These are phyloP conservation scores for Halyomorpha halys DNA, from an alignment of 1,140 invertebrate species.

Conservation along the genomic window DNA sequence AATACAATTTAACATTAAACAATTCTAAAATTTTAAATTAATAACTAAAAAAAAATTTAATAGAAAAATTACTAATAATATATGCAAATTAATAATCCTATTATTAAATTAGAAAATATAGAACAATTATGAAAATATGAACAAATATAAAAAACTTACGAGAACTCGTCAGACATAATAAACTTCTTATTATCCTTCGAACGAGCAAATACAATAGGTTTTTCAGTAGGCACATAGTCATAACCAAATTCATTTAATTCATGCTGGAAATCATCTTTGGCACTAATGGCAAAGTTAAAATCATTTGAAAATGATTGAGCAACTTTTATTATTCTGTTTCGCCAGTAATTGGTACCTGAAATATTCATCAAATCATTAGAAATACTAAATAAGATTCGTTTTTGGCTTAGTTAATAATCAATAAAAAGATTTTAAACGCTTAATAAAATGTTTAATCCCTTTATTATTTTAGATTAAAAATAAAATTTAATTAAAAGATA, in stretches of 20 bases:
- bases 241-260: conserved; percentile 91
- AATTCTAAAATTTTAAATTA: neutral
- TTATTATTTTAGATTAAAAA: no score
- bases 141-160: conserved; percentile 43
- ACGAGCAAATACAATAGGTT: conserved; percentile 75
- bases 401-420: neutral
- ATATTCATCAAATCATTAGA: conserved; percentile 16
- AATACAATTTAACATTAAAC: no score
- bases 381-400: neutral
- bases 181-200: conserved; percentile 81
- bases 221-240: conserved; percentile 75
- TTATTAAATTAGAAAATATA: no score
- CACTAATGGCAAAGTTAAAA: conserved; percentile 79
- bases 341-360: conserved; percentile 95
- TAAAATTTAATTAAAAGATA: no score
- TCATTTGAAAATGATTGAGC: conserved; percentile 72
- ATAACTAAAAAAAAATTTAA: neutral
- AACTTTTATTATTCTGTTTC: conserved; percentile 92
- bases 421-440: no score
- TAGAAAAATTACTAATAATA: neutral
- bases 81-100: no score
- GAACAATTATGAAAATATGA: no score
- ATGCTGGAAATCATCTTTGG: conserved; percentile 85
- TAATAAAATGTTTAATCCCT: no score
- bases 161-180: conserved; percentile 81